phyloP scores from a whole-genome alignment of 2,113 vertebrate genomes.

The Tursiops truncatus region DNA sequence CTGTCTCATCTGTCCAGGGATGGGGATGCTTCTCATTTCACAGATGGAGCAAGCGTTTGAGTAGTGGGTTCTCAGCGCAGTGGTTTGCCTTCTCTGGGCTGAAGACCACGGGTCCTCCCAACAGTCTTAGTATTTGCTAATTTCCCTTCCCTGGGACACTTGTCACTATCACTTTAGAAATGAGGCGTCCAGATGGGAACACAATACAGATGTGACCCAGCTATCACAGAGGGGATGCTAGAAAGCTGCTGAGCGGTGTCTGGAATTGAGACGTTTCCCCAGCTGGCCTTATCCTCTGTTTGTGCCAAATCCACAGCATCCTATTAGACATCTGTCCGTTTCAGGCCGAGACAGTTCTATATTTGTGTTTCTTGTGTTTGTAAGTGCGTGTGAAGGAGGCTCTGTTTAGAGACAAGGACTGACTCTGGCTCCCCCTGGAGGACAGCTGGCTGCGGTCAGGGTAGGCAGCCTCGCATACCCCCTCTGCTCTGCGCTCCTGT shows the following conservation, averaged over 20 bases:
- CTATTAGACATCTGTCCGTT: background rate
- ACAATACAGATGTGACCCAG: background rate
- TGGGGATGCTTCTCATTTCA: background rate
- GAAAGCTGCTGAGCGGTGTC: background rate
- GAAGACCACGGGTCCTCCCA: background rate
- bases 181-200: background rate
- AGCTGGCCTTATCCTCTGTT: background rate
- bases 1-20: background rate
- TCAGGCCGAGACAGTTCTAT: background rate
- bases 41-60: background rate
- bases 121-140: background rate
- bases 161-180: slow-evolving; percentile 15
- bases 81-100: background rate
- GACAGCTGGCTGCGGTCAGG: background rate
- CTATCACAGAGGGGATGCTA: background rate
- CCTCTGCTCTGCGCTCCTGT: background rate
- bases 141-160: background rate
- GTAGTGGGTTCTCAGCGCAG: background rate
- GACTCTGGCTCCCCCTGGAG: slow-evolving; percentile 68
- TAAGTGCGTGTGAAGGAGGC: background rate
- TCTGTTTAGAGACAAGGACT: background rate
- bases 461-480: background rate
- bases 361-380: background rate
- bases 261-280: slow-evolving; percentile 16
- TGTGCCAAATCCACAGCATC: slow-evolving; percentile 17